A percentile compares a stretch with the other conserved stretches of the same genome.
phyloP scores from a whole-genome alignment of 2,888 invertebrate genomes.

The Lydus trimaculatus region DNA sequence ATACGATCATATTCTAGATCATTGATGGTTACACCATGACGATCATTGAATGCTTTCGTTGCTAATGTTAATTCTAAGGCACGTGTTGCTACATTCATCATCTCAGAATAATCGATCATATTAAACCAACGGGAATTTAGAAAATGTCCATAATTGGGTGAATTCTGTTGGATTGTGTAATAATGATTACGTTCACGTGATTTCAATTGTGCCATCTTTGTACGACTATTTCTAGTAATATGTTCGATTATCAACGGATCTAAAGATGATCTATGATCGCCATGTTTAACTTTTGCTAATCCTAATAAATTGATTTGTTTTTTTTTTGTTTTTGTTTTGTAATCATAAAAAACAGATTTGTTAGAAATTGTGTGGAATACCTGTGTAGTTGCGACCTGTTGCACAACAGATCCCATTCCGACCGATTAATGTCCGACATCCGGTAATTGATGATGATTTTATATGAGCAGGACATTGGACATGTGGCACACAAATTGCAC shows the following conservation, averaged over 20 bases:
- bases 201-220: slow-evolving; percentile 57
- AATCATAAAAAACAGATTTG: too few species aligned
- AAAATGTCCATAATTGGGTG: slow-evolving; percentile 60
- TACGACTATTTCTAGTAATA: slow-evolving; percentile 48
- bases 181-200: slow-evolving; percentile 56
- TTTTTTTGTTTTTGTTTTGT: too few species aligned
- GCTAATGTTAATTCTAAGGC: slow-evolving; percentile 65
- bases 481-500: slow-evolving; percentile 67
- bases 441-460: slow-evolving; percentile 44
- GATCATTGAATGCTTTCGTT: slow-evolving; percentile 61
- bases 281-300: slow-evolving; percentile 29
- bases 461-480: slow-evolving; percentile 74
- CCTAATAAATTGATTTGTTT: slow-evolving; percentile 14
- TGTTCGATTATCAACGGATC: slow-evolving; percentile 41
- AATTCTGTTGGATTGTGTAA: slow-evolving; percentile 56
- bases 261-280: slow-evolving; percentile 38
- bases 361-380: slow-evolving; percentile 34
- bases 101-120: slow-evolving; percentile 57
- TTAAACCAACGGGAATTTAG: slow-evolving; percentile 54
- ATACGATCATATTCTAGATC: slow-evolving; percentile 61
- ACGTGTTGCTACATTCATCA: slow-evolving; percentile 59
- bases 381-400: slow-evolving; percentile 68
- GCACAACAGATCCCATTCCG: slow-evolving; percentile 69
- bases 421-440: slow-evolving; percentile 63
- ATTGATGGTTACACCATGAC: slow-evolving; percentile 59